phyloP scores from a whole-genome alignment of 2,888 invertebrate genomes.

The Zygogramma bicolorata region DNA sequence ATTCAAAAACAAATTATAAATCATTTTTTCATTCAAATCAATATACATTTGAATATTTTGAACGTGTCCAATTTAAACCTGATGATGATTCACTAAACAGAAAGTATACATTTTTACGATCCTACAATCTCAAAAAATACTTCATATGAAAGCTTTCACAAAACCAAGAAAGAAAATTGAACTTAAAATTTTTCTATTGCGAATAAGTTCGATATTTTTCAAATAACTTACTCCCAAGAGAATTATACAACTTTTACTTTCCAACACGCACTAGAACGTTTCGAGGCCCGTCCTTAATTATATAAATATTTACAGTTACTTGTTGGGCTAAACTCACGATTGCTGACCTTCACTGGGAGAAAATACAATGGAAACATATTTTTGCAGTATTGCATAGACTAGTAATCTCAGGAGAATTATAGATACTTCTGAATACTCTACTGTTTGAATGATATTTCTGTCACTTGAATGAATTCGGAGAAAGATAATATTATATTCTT shows the following conservation, averaged over 20 bases:
- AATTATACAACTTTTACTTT: background rate
- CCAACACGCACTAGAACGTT: background rate
- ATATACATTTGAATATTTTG: background rate
- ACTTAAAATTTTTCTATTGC: too few relatives aligned
- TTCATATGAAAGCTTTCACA: too few relatives aligned
- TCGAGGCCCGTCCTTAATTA: background rate
- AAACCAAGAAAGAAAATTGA: too few relatives aligned
- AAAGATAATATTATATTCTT: too few relatives aligned
- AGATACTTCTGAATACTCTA: too few relatives aligned
- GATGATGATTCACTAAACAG: background rate
- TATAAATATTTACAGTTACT: background rate
- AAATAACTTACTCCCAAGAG: too few relatives aligned
- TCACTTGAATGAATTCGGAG: too few relatives aligned
- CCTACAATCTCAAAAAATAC: constrained; percentile 28
- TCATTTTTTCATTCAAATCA: too few relatives aligned
- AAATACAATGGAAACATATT: background rate
- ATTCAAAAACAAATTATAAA: too few relatives aligned
- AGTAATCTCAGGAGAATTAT: background rate
- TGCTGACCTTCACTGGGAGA: background rate
- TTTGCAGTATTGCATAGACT: too few relatives aligned
- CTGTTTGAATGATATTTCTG: too few relatives aligned
- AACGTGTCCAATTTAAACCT: background rate
- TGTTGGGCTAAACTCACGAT: background rate
- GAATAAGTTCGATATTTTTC: too few relatives aligned
- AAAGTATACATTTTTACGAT: constrained; percentile 6